phyloP scores from a whole-genome alignment of 2,113 vertebrate species.

The Xiphias gladius region DNA sequence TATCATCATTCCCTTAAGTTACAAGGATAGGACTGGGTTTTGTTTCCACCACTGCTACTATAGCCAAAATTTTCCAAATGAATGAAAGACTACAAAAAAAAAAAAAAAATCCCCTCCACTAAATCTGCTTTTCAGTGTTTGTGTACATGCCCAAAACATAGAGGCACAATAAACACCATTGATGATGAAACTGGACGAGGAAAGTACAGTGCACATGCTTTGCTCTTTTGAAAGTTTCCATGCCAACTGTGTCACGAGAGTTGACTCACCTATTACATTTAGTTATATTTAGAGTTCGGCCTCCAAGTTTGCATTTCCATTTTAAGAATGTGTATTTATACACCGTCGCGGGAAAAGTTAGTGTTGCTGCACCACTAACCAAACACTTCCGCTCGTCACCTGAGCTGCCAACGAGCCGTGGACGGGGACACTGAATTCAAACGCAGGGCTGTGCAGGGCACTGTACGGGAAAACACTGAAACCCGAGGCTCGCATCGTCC shows the following conservation, averaged over 20 bases:
- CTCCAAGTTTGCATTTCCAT: constrained; percentile 40
- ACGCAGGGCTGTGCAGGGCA: background rate
- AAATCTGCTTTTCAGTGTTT: no score
- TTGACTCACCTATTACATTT: constrained; percentile 11
- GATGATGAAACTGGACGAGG: background rate
- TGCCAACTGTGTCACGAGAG: background rate
- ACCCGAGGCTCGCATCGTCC: constrained; percentile 30
- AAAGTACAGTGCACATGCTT: background rate
- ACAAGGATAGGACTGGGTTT: background rate
- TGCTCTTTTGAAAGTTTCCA: no score
- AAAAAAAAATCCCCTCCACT: background rate
- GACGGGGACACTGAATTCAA: constrained; percentile 53
- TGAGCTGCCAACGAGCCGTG: constrained; percentile 65
- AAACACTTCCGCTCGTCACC: constrained; percentile 60
- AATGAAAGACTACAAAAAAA: no score
- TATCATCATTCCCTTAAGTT: no score
- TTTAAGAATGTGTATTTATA: constrained; percentile 69
- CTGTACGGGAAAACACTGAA: constrained; percentile 21
- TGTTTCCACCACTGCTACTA: background rate
- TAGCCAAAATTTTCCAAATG: background rate
- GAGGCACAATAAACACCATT: no score
- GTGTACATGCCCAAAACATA: no score
- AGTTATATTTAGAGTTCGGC: constrained; percentile 25
- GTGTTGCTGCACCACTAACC: constrained; percentile 40
- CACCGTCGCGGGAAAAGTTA: constrained; percentile 50